Conservation (phyloP, 1,140 invertebrate genomes). For the Apis dorsata region DNA sequence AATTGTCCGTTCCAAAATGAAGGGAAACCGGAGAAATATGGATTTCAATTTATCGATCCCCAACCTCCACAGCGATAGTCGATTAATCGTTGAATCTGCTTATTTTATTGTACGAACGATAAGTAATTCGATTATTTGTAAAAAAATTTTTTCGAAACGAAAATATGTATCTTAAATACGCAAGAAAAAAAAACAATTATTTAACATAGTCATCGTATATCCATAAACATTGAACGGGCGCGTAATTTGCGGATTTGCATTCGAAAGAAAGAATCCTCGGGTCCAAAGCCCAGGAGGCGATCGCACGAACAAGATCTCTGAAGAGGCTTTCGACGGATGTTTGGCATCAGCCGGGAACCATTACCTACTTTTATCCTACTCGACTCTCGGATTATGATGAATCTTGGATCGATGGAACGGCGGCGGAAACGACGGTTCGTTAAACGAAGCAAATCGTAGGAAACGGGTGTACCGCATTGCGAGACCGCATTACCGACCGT, state of each 20-base stretch:
- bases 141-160: too few relatives aligned
- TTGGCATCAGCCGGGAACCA: neutral
- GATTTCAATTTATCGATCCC: neutral
- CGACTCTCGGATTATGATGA: slow-evolving; percentile 12
- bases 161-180: too few relatives aligned
- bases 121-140: too few relatives aligned
- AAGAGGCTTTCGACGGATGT: slow-evolving; percentile 1
- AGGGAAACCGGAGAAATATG: too few relatives aligned
- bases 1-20: neutral
- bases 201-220: neutral
- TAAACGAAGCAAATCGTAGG: slow-evolving; percentile 40
- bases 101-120: too few relatives aligned
- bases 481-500: slow-evolving; percentile 48
- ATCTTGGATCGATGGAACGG: slow-evolving; percentile 24
- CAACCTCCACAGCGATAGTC: neutral
- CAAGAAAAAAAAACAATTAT: neutral
- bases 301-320: slow-evolving; percentile 9
- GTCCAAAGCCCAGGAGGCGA: neutral
- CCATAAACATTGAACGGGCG: slow-evolving; percentile 27
- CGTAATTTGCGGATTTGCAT: slow-evolving; percentile 21
- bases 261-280: neutral
- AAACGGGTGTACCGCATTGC: slow-evolving; percentile 44
- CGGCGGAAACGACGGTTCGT: slow-evolving; percentile 6
- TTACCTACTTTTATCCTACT: slow-evolving; percentile 5
- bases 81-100: too few relatives aligned